These are phyloP conservation scores for Serinus canaria DNA, from an alignment of 2,113 vertebrate species.

Conservation along the genomic window DNA sequence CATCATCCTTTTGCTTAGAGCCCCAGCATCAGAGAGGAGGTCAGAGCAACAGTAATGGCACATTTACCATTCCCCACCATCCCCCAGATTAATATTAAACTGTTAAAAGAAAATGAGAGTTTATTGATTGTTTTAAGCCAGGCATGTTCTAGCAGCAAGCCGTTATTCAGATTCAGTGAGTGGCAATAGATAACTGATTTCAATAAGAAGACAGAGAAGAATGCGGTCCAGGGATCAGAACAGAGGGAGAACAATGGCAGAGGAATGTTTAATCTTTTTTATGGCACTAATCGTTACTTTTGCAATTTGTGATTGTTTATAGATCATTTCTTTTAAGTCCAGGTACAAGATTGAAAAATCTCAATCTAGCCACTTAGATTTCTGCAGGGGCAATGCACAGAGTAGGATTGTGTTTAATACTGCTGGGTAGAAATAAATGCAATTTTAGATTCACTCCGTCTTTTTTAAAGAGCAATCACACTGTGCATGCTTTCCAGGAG, in stretches of 20 bases:
- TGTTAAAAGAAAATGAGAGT: conserved; percentile 93
- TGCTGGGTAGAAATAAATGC: conserved; percentile 62
- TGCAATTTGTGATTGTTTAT: conserved; percentile 87
- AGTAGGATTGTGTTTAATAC: conserved; percentile 62
- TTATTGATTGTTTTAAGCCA: conserved; percentile 93
- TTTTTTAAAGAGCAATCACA: conserved; percentile 61
- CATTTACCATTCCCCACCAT: conserved; percentile 84
- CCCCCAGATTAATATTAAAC: conserved; percentile 91
- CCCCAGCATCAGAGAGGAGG: conserved; percentile 77
- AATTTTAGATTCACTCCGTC: conserved; percentile 54
- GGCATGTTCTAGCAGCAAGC: conserved; percentile 84
- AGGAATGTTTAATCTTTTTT: conserved; percentile 88
- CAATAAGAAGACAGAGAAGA: conserved; percentile 87
- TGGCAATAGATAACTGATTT: conserved; percentile 89
- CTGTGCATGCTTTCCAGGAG: conserved; percentile 37
- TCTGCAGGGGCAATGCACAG: conserved; percentile 53
- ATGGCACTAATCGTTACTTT: conserved; percentile 85
- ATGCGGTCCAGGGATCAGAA: conserved; percentile 74
- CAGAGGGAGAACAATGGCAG: conserved; percentile 80
- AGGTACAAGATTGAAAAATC: conserved; percentile 82
- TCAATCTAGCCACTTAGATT: conserved; percentile 76
- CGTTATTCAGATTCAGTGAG: conserved; percentile 87
- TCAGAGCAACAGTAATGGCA: conserved; percentile 80
- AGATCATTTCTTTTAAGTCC: conserved; percentile 85
- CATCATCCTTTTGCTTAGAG: conserved; percentile 80